Evolutionary conservation across 2,113 vertebrate species (phyloP), one percentile per base, ranked within the genome.

Genomic region (Nibea albiflora): DNA sequence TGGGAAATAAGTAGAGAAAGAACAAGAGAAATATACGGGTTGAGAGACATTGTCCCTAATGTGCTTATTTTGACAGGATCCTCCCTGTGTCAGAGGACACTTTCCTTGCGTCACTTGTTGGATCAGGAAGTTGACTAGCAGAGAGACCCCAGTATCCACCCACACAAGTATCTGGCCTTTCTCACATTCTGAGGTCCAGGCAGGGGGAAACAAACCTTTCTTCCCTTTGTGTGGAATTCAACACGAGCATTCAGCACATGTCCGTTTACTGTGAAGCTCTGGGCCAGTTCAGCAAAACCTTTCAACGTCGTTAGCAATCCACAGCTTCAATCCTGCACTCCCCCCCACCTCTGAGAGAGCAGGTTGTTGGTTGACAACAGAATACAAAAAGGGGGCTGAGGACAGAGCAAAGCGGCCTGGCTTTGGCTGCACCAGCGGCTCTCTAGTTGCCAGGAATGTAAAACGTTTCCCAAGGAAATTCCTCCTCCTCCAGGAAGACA

Each of bases 391-490:
- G n/a, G n/a, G 66, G 60, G 22, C 20, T 22, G 57, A 49, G 68
- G 64, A 17, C 15, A 67, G 31, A 67, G 52, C 19, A 70, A 61
- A 61, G 69, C 47, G 42, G 68, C 42, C 67, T 53, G 60, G 70
- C 44, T 73, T 86, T 11, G 11, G 75, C 75, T 52, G 65, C 67
- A 83, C 67, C 60, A 80, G 81, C 76, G 58, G 71, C 62, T 65
- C 77, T 86, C 76, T 50, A 80, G 88, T 82, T 83, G 70, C 73
- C 61, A 93, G 84, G 90, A 94, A 94, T 93, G 89, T 73, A 52
- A 82, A 89, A 88, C 64, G 82, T 79, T 92, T 92, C 89, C 81
- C 76, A 90, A 91, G 92, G 92, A 94, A 93, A 93, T 91, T 88
- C 91, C 86, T 85, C 79, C 86, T 89, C 53, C 89, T 88, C 52